Conservation (phyloP, 2,113 vertebrate species). For the Pangasianodon hypophthalmus region DNA sequence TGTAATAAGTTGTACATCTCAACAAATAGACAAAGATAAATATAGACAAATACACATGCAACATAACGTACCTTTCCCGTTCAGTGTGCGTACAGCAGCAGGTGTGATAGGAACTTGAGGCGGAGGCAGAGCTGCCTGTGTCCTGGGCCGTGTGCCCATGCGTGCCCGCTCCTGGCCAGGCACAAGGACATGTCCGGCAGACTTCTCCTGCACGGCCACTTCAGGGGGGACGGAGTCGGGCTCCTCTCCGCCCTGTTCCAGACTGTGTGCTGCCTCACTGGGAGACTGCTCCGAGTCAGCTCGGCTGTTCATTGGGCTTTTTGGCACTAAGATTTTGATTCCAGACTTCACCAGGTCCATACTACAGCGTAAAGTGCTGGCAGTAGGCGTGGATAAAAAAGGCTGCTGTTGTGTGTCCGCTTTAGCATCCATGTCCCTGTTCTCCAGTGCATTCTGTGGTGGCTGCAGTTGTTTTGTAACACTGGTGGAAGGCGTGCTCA, state of each 20-base stretch:
- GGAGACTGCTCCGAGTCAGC: slow-evolving; percentile 85
- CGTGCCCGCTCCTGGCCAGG: slow-evolving; percentile 91
- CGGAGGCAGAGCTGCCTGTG: slow-evolving; percentile 76
- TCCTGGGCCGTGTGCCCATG: slow-evolving; percentile 91
- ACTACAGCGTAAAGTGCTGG: slow-evolving; percentile 77
- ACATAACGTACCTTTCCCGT: slow-evolving; percentile 80
- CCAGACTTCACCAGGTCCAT: slow-evolving; percentile 91
- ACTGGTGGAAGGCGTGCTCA: slow-evolving; percentile 23
- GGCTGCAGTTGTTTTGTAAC: slow-evolving; percentile 41
- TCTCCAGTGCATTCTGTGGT: slow-evolving; percentile 15
- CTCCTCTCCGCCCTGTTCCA: slow-evolving; percentile 84
- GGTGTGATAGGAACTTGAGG: slow-evolving; percentile 80
- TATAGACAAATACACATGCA: background rate
- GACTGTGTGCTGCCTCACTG: slow-evolving; percentile 84
- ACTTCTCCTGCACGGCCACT: slow-evolving; percentile 87
- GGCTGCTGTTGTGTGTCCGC: slow-evolving; percentile 69
- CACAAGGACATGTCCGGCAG: slow-evolving; percentile 78
- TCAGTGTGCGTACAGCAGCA: slow-evolving; percentile 79
- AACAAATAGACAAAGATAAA: background rate
- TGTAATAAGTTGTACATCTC: background rate
- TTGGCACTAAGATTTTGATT: slow-evolving; percentile 97
- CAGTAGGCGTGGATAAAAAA: slow-evolving; percentile 63
- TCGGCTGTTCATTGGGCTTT: slow-evolving; percentile 89
- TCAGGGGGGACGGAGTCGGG: slow-evolving; percentile 88
- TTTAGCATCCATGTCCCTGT: slow-evolving; percentile 68